Base-by-base conservation (phyloP, 2,888 invertebrate genomes). In the Chalcosyrphus nemorum region DNA sequence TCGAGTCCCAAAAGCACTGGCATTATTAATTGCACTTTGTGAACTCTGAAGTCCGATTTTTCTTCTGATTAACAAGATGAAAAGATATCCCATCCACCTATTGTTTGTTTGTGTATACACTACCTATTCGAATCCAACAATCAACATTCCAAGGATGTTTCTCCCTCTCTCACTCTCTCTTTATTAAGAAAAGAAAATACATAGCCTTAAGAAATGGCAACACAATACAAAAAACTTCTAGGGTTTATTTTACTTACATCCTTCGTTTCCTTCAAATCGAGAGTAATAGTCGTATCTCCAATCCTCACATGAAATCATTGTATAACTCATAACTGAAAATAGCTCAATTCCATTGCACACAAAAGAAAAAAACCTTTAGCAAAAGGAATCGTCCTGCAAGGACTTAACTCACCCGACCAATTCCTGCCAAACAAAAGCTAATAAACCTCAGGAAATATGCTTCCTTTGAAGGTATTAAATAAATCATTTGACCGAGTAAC, bases 401-500 rank as follows among this genome's bases (percentile, higher is more conserved):
- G 29, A 76, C 13, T 43, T 7, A 0, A 9, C n/a, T 15, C 29
- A 4, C 2, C 38, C 21, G 6, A 24, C 24, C 54, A 15, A 7
- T 35, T 4, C 13, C n/a, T 4, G 7, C 21, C n/a, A 43, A 38
- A 15, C 52, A 61, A 68, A 61, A 47, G 68, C 75, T 70, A 81
- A 81, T 70, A 81, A 81, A 70, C 63, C 19, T 47, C 35, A 65
- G 56, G 61, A 70, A 56, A 70, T 75, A 32, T 75, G 47, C 56
- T 75, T 76, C 17, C 56, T 50, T 63, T 68, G 19, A 70, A 75
- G 68, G 56, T 75, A 68, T 68, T 61, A 70, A 68, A 63, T 70
- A 81, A 81, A 81, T 70, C 75, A 81, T 70, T 56, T 74, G 54
- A 74, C 63, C 54, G 35, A 54, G 61, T 29, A 65, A 27, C 6